phyloP scores from a whole-genome alignment of 2,888 invertebrate genomes.

The Acanthosoma haemorrhoidale region DNA sequence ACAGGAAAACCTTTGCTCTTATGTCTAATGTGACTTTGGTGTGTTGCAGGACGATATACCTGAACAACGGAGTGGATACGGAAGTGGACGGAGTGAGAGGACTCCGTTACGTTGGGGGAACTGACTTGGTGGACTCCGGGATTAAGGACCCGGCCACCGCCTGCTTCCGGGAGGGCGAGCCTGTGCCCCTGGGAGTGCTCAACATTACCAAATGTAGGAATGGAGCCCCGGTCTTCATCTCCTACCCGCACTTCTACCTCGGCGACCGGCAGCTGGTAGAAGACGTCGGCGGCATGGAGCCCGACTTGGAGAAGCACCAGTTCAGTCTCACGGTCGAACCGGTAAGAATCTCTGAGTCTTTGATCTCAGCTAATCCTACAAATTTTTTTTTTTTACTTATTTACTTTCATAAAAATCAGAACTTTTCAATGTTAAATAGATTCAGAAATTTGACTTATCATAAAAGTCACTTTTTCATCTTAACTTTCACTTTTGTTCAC shows the following conservation, averaged over 20 bases:
- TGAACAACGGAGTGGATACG: constrained; percentile 55
- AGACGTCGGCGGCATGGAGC: constrained; percentile 62
- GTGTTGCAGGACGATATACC: constrained; percentile 54
- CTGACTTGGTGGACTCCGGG: constrained; percentile 56
- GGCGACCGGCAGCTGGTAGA: constrained; percentile 63
- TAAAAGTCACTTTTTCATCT: too few species aligned
- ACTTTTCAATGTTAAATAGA: too few species aligned
- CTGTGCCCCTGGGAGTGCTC: constrained; percentile 63
- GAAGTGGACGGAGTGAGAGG: constrained; percentile 57
- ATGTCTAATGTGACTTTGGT: not conserved
- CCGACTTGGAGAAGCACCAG: constrained; percentile 64
- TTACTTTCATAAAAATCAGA: too few species aligned
- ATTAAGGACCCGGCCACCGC: constrained; percentile 52
- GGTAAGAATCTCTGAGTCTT: too few species aligned
- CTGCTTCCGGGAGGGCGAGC: constrained; percentile 64
- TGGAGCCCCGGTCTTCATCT: constrained; percentile 76
- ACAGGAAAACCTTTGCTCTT: not conserved
- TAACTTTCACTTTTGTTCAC: too few species aligned
- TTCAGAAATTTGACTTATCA: too few species aligned
- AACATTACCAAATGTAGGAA: constrained; percentile 71
- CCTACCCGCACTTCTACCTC: constrained; percentile 77
- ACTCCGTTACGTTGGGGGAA: constrained; percentile 54
- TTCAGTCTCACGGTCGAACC: constrained; percentile 57
- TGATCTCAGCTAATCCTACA: too few species aligned
- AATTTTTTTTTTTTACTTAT: too few species aligned